Evolutionary conservation across 1,140 invertebrate species (phyloP).

Genomic region (Lucilia sericata): DNA sequence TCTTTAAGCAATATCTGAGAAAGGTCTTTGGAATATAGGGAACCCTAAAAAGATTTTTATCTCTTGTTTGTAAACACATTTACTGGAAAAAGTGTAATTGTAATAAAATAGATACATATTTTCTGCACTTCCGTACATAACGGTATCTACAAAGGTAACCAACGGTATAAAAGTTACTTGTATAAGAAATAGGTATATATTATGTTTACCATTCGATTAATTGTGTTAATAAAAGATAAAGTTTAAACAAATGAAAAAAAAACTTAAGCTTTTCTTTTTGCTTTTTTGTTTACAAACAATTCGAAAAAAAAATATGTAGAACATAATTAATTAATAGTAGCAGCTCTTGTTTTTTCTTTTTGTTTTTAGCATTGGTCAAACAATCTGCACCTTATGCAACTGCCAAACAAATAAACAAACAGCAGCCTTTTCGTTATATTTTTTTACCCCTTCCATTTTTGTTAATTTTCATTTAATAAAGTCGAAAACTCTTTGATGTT

Average conservation of each 20-base stretch:
- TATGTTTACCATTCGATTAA: slow-evolving; percentile 24
- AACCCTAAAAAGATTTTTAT: too few species aligned
- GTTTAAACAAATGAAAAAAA: neutral
- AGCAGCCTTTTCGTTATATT: neutral
- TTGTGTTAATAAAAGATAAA: slow-evolving; percentile 1
- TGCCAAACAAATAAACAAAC: neutral
- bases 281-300: neutral
- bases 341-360: too few species aligned
- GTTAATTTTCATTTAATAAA: neutral
- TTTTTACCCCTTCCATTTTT: neutral
- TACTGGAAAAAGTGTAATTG: too few species aligned
- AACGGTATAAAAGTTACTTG: too few species aligned
- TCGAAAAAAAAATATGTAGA: neutral
- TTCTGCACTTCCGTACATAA: too few species aligned
- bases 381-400: neutral
- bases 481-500: neutral
- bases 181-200: neutral
- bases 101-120: too few species aligned
- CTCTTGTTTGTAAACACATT: too few species aligned
- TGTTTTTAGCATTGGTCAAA: slow-evolving; percentile 10
- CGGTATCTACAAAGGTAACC: too few species aligned
- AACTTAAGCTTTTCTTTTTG: neutral
- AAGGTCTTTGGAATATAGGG: too few species aligned
- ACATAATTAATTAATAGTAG: slow-evolving; percentile 7
- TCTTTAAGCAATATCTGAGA: too few species aligned